Conservation (phyloP, 1,140 invertebrate species). For the Drosophila neocordata region DNA sequence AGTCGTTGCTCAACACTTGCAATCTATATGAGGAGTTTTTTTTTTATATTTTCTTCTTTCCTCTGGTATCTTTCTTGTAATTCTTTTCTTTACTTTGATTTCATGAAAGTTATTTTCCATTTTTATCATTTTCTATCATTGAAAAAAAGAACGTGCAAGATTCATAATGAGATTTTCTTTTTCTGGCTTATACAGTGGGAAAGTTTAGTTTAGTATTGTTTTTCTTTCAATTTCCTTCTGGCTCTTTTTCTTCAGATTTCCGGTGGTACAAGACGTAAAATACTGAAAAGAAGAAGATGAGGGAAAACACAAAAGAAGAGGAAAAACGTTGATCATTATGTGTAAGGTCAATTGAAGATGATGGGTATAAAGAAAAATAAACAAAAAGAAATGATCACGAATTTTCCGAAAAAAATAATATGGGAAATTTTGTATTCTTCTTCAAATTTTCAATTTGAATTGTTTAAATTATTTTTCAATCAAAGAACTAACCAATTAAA, state of each 20-base stretch:
- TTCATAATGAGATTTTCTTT: conserved; percentile 48
- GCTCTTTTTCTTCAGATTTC: conserved; percentile 14
- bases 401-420: background rate
- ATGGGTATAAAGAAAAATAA: background rate
- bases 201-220: conserved; percentile 31
- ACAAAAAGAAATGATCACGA: background rate
- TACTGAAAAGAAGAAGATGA: too few species aligned
- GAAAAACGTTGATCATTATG: background rate
- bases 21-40: too few species aligned
- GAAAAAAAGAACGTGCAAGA: conserved; percentile 56
- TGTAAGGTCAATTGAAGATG: conserved; percentile 16
- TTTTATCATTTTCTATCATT: conserved; percentile 7
- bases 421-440: too few species aligned
- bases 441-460: too few species aligned
- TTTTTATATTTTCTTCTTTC: too few species aligned
- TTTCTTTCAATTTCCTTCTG: conserved; percentile 36
- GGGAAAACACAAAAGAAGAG: background rate
- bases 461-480: too few species aligned
- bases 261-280: background rate
- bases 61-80: background rate
- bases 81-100: background rate
- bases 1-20: too few species aligned
- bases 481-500: too few species aligned
- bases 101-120: conserved; percentile 15
- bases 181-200: conserved; percentile 25